Conservation (phyloP, 2,113 vertebrate species). For the Spea bombifrons region DNA sequence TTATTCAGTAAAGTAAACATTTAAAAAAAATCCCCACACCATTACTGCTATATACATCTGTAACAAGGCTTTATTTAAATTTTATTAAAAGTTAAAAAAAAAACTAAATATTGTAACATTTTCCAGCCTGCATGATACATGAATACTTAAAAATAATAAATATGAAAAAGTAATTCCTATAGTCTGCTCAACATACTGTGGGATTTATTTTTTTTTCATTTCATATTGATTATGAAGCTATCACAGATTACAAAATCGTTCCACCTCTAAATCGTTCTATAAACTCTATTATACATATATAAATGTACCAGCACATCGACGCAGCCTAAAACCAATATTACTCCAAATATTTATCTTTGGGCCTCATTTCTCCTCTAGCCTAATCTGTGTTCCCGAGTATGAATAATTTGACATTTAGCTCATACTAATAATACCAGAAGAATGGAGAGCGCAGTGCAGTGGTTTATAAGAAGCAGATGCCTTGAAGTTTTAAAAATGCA, state of each 20-base stretch:
- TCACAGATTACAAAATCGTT: background rate
- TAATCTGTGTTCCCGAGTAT: constrained; percentile 17
- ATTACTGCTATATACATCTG: too few relatives aligned
- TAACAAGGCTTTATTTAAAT: too few relatives aligned
- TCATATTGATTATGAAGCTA: background rate
- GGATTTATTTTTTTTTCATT: too few relatives aligned
- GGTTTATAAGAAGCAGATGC: constrained; percentile 25
- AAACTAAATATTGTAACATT: too few relatives aligned
- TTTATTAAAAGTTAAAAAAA: too few relatives aligned
- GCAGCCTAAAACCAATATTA: background rate
- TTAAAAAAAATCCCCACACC: too few relatives aligned
- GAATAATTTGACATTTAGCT: constrained; percentile 31
- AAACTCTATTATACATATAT: background rate
- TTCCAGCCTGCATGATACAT: too few relatives aligned
- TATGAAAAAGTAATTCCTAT: background rate
- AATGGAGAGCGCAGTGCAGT: background rate
- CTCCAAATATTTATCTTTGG: constrained; percentile 5
- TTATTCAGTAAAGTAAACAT: too few relatives aligned
- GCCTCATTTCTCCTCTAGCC: background rate
- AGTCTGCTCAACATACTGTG: background rate
- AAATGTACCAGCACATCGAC: constrained; percentile 3
- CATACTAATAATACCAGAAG: constrained; percentile 24
- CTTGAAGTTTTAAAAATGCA: constrained; percentile 37
- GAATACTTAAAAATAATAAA: background rate
- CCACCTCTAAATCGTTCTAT: background rate